Percentiles rank a stretch among this genome's conserved stretches.
phyloP scores from a whole-genome alignment of 2,113 vertebrate species.

The Lampris megalopsis region DNA sequence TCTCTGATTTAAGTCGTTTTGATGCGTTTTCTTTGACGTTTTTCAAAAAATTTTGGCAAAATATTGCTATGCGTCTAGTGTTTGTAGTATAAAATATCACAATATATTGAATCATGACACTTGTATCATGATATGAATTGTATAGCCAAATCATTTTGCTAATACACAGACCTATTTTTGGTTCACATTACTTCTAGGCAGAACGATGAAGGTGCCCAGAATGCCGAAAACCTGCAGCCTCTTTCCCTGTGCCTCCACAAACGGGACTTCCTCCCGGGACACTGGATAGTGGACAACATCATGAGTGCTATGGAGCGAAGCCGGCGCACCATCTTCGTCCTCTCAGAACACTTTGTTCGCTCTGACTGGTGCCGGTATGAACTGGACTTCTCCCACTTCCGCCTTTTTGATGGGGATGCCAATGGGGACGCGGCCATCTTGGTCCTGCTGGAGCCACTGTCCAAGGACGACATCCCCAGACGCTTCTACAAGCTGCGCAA shows the following conservation, averaged over 20 bases:
- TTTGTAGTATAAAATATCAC: too few relatives aligned
- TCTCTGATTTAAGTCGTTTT: too few relatives aligned
- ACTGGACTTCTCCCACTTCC: constrained; percentile 93
- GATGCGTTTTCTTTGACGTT: too few relatives aligned
- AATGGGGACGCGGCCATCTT: constrained; percentile 81
- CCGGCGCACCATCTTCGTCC: constrained; percentile 87
- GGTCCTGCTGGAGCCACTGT: constrained; percentile 88
- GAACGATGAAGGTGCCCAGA: constrained; percentile 29
- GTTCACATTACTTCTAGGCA: constrained; percentile 13
- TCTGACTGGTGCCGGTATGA: constrained; percentile 97
- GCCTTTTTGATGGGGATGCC: constrained; percentile 86
- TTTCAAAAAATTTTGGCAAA: too few relatives aligned
- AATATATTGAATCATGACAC: too few relatives aligned
- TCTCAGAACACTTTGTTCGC: constrained; percentile 89
- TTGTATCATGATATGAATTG: too few relatives aligned
- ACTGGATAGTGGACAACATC: constrained; percentile 92
- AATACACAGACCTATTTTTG: not conserved
- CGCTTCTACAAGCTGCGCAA: constrained; percentile 90
- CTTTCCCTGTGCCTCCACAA: constrained; percentile 90
- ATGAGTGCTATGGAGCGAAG: constrained; percentile 90
- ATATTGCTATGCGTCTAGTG: too few relatives aligned
- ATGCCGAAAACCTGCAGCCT: constrained; percentile 17
- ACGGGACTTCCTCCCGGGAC: constrained; percentile 89
- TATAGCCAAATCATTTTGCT: too few relatives aligned
- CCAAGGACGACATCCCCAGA: constrained; percentile 86